phyloP scores from a whole-genome alignment of 2,797 vertebrate species.

The Siniperca obscura region DNA sequence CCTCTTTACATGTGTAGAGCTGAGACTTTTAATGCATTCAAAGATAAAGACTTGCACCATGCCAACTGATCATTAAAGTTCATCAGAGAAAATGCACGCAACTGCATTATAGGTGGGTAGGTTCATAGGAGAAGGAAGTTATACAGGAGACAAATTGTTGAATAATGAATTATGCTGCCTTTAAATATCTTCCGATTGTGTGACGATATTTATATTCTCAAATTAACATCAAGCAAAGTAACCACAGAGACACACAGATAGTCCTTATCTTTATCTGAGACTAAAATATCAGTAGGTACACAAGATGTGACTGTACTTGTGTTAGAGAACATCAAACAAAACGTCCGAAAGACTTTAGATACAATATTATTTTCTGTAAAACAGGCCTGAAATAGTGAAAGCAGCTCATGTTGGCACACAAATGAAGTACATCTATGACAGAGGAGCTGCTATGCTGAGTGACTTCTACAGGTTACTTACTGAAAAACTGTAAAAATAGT shows the following conservation, averaged over 20 bases:
- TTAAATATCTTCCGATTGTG: not conserved
- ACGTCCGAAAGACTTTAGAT: not conserved
- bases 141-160: not conserved
- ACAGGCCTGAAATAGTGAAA: slow-evolving; percentile 14
- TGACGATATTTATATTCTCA: slow-evolving; percentile 20
- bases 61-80: not conserved
- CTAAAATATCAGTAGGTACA: slow-evolving; percentile 3
- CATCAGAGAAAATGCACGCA: slow-evolving; percentile 1
- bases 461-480: not conserved
- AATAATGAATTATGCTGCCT: slow-evolving; percentile 8
- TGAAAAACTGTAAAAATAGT: slow-evolving; percentile 21
- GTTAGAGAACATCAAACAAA: slow-evolving; percentile 27
- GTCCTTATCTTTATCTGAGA: slow-evolving; percentile 5
- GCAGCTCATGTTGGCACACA: slow-evolving; percentile 13
- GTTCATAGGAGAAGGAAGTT: slow-evolving; percentile 9
- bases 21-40: slow-evolving; percentile 12
- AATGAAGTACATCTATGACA: not conserved
- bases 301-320: slow-evolving; percentile 1
- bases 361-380: slow-evolving; percentile 9
- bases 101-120: not conserved
- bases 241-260: not conserved
- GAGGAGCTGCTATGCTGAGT: not conserved
- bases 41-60: slow-evolving; percentile 18
- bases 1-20: slow-evolving; percentile 37
- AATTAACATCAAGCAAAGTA: slow-evolving; percentile 19